phyloP scores from a whole-genome alignment of 2,113 vertebrate genomes.

The Sapayoa aenigma region DNA sequence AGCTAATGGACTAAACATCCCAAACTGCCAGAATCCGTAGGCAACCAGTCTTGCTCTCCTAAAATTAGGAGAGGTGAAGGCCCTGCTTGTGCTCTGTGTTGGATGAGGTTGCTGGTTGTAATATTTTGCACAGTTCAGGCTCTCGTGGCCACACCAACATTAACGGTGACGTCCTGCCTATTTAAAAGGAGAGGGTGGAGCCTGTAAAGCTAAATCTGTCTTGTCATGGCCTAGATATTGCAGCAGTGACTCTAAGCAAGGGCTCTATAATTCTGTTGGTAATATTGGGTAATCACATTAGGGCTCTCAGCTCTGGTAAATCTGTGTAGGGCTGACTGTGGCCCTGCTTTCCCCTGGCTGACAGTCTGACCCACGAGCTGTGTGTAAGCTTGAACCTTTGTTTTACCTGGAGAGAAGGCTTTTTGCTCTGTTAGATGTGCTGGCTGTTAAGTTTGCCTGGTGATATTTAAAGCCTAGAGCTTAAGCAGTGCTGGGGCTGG shows the following conservation, averaged over 20 bases:
- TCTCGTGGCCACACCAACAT: not conserved
- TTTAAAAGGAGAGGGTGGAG: slow-evolving; percentile 27
- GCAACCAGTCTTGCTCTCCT: not conserved
- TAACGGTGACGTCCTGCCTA: not conserved
- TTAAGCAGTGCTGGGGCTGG: not conserved
- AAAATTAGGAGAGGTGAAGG: not conserved
- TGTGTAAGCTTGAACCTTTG: not conserved
- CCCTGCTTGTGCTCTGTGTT: accelerated
- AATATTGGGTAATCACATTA: slow-evolving; percentile 44
- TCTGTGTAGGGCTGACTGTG: not conserved
- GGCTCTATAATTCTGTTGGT: not conserved
- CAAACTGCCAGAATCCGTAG: not conserved
- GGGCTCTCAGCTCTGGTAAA: not conserved
- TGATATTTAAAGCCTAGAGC: not conserved
- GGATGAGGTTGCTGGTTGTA: not conserved
- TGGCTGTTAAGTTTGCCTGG: not conserved
- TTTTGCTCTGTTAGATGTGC: not conserved
- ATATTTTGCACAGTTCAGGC: not conserved
- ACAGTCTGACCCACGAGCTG: not conserved
- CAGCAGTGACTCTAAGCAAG: not conserved
- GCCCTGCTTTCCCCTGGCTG: not conserved
- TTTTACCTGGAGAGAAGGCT: not conserved
- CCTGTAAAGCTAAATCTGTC: slow-evolving; percentile 36
- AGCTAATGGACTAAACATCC: not conserved
- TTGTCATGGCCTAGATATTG: slow-evolving; percentile 48